Evolutionary conservation across 2,888 invertebrate species (phyloP), one percentile per base, ranked within the genome.

Genomic region (Epirrita christyi): DNA sequence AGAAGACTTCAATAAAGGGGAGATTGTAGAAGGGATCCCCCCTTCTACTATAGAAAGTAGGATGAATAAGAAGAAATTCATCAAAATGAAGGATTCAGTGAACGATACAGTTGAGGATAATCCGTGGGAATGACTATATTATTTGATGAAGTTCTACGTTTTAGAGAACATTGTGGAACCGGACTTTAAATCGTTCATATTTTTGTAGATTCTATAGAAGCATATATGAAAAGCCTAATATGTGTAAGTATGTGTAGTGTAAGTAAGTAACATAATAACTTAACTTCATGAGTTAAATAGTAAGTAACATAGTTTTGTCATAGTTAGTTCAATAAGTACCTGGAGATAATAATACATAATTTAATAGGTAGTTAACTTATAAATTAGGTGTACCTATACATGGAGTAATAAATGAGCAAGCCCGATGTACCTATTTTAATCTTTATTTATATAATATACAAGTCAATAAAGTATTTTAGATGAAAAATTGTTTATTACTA

Each of bases 61-160:
- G 50, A 86, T 81, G 84, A 75, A 68, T 6, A 82, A 72, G 37
- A 85, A 83, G 51, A 86, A 84, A 43, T 73, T 88, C 46, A 72
- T 77, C 37, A 83, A 85, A 64, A 80, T 89, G 65, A 87, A 85
- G 47, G 78, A 87, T 21, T 74, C 77, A 27, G 73, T 88, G 11
- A 85, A 82, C 37, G 85, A 87, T 29, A 85, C 85, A 0, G 53
- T 91, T 1, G 90, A 90, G 1, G 88, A 89, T 1, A 86, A 86
- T 76, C 88, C 89, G 0, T 91, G 90, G 91, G 78, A 88, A 88
- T 92, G 91, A 92, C 91, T 92, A 92, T 91, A 74, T 82, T 90
- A 91, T 70, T 67, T 88, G 42, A 77, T 88, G 81, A 89, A 90
- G 64, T 83, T 91, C 6, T 88, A 88, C 56, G 81, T 87, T 59